Percentiles rank a stretch among this genome's conserved stretches.
phyloP scores from a whole-genome alignment of 64 coral and sea anemone genomes.

The Astreopora myriophthalma region DNA sequence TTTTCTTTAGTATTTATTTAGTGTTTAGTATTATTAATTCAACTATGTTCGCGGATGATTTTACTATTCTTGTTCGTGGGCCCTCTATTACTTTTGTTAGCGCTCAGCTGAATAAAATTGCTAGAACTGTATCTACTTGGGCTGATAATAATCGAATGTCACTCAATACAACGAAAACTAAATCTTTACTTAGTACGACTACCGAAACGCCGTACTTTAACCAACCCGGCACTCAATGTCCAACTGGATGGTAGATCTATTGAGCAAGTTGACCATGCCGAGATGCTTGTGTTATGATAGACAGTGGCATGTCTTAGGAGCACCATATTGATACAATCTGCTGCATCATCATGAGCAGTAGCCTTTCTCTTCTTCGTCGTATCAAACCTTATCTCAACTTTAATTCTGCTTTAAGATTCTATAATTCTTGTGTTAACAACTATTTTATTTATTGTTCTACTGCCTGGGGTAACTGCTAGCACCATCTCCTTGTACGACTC shows the following conservation, averaged over 20 bases:
- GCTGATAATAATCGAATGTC: conserved; percentile 42
- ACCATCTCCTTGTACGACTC: conserved; percentile 26
- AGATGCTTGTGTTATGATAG: conserved; percentile 58
- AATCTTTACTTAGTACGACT: conserved; percentile 12
- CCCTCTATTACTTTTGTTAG: conserved; percentile 5
- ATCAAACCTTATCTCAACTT: conserved; percentile 23
- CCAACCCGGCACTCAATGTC: neutral
- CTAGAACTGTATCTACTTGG: conserved; percentile 30
- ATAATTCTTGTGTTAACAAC: conserved; percentile 30
- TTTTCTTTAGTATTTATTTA: conserved; percentile 49
- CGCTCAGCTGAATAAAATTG: conserved; percentile 16
- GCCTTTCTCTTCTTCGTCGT: neutral
- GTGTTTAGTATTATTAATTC: neutral
- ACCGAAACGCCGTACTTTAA: conserved; percentile 4
- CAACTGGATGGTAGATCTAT: conserved; percentile 6
- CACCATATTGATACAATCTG: neutral
- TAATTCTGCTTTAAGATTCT: neutral
- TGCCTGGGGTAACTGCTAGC: conserved; percentile 46
- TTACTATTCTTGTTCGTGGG: conserved; percentile 21
- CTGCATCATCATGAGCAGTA: conserved; percentile 4
- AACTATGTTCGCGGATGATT: conserved; percentile 65
- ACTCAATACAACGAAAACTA: conserved; percentile 24
- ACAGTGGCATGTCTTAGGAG: conserved; percentile 41
- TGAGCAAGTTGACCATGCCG: conserved; percentile 45
- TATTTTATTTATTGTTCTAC: conserved; percentile 33